phyloP scores from a whole-genome alignment of 2,888 invertebrate species.

The Ochropleura leucogaster region DNA sequence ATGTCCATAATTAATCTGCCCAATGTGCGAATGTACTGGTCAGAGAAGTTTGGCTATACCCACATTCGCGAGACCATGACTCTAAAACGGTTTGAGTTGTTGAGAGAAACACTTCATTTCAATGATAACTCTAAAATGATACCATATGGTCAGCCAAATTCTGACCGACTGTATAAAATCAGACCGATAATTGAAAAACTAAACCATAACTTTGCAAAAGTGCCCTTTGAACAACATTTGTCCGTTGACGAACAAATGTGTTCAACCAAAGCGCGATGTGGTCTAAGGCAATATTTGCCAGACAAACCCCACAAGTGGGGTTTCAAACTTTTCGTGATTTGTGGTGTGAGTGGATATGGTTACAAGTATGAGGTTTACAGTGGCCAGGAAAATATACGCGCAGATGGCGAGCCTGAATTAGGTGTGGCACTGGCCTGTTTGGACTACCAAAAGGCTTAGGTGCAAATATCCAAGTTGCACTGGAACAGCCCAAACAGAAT shows the following conservation, averaged over 20 bases:
- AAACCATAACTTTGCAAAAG: slow-evolving; percentile 28
- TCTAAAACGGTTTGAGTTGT: slow-evolving; percentile 32
- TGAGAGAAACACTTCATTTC: slow-evolving; percentile 39
- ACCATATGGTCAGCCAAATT: slow-evolving; percentile 33
- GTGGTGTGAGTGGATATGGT: slow-evolving; percentile 64
- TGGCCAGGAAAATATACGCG: slow-evolving; percentile 63
- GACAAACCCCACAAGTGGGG: slow-evolving; percentile 77
- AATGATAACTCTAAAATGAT: slow-evolving; percentile 42
- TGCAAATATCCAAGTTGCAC: slow-evolving; percentile 58
- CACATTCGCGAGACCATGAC: slow-evolving; percentile 29
- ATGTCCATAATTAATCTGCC: slow-evolving; percentile 55
- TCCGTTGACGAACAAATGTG: slow-evolving; percentile 67
- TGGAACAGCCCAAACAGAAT: slow-evolving; percentile 49
- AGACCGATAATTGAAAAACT: slow-evolving; percentile 39
- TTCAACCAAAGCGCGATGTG: slow-evolving; percentile 57
- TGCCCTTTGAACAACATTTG: slow-evolving; percentile 38
- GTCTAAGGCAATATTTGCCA: slow-evolving; percentile 71
- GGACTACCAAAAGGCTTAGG: slow-evolving; percentile 50
- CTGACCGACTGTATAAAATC: slow-evolving; percentile 42
- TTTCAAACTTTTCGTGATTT: slow-evolving; percentile 60
- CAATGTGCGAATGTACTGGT: slow-evolving; percentile 44
- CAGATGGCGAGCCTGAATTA: background rate
- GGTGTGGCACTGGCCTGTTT: no score
- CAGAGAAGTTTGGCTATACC: slow-evolving; percentile 23
- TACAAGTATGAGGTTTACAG: slow-evolving; percentile 72